Base-by-base conservation (phyloP, 2,888 invertebrate species). In the Lithophane leautieri region DNA sequence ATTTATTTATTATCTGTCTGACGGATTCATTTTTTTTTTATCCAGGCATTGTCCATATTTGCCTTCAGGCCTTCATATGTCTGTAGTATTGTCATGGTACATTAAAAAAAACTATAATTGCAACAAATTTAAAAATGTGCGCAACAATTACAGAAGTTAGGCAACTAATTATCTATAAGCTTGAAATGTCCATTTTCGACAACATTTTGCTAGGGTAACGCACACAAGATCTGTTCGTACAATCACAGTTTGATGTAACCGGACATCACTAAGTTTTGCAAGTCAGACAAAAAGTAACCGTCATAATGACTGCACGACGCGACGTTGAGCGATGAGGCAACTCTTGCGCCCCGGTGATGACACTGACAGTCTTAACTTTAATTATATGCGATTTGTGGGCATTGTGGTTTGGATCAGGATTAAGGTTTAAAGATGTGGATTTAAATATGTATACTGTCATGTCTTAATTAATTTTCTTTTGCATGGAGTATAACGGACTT, bases 321-420 rank as follows among this genome's bases (percentile, higher is more conserved):
- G 58, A 69, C 70, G 16, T 28, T 70, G 66, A 71, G 47, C 52
- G 28, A 76, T 76, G 82, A 71, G 40, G 42, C 71, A 84, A 82
- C 72, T 79, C 80, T 68, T 74, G 84, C 80, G 74, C 84, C 71
- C 14, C 72, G 66, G 25, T 76, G 85, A 84, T 81, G 85, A 76
- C 81, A 81, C 70, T 56, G 52, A 22, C 34, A 76, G 60, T 76
- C 66, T 70, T 60, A 22, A 28, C 47, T 58, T 44, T 69, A 66
- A 70, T 68, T 69, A 47, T 19, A 52, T 28, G 16, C 63, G 67
- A 68, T 76, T 60, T 62, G 47, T 54, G n/a, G 3, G 1, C 4
- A 56, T 80, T 79, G 81, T 52, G 25, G 73, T 65, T 78, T 40
- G 25, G 2, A 72, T 52, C 25, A 58, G 50, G 22, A 63, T 79